Percentiles rank a stretch among this genome's conserved stretches.
Conservation (phyloP, 2,888 invertebrate species). For the Lycia hirtaria region DNA sequence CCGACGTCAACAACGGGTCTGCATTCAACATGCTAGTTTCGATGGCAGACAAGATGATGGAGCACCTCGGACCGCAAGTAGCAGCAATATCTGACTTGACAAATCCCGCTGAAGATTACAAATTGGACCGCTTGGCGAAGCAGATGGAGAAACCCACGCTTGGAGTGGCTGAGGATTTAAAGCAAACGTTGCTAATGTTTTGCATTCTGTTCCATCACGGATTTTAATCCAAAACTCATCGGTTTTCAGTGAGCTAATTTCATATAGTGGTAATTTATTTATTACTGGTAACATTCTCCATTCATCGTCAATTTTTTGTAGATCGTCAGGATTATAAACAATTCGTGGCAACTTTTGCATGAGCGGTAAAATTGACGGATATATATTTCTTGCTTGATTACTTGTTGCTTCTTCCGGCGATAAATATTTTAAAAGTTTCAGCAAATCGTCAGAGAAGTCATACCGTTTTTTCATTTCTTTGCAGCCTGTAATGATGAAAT, state of each 20-base stretch:
- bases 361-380: constrained; percentile 17
- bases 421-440: constrained; percentile 3
- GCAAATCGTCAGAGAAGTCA: neutral
- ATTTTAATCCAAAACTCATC: constrained; percentile 26
- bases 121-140: too few species aligned
- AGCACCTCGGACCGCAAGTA: too few species aligned
- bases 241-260: constrained; percentile 15
- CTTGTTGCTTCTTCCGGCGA: constrained; percentile 15
- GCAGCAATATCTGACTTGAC: too few species aligned
- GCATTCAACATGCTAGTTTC: too few species aligned
- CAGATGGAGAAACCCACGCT: too few species aligned
- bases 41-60: too few species aligned
- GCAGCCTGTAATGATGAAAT: constrained; percentile 4
- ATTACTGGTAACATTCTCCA: constrained; percentile 21
- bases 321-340: constrained; percentile 8
- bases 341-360: constrained; percentile 12
- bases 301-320: constrained; percentile 19
- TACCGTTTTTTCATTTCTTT: neutral
- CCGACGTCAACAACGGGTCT: too few species aligned
- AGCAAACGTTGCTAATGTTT: neutral
- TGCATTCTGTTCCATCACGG: neutral
- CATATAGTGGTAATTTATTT: constrained; percentile 19
- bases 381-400: constrained; percentile 1
- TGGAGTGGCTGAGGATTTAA: too few species aligned
- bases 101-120: too few species aligned